Evolutionary conservation across 2,797 vertebrate species (phyloP).

Genomic region (Argyrosomus regius): DNA sequence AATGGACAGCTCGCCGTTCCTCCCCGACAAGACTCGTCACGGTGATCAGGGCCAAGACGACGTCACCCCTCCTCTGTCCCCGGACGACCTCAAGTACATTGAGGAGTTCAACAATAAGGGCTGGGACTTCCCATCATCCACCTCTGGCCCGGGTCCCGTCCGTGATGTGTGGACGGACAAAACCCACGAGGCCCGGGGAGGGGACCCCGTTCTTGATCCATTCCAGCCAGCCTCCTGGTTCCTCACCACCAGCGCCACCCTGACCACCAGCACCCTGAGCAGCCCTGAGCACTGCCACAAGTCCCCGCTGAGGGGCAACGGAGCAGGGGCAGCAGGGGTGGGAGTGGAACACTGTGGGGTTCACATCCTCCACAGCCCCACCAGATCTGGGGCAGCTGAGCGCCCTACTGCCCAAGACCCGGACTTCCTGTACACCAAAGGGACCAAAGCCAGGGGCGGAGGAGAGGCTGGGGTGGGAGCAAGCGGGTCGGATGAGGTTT

Average conservation of each 20-base stretch:
- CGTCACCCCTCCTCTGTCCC: slow-evolving; percentile 94
- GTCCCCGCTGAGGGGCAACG: slow-evolving; percentile 83
- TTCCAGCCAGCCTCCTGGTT: slow-evolving; percentile 93
- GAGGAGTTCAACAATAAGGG: slow-evolving; percentile 96
- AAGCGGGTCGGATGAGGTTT: slow-evolving; percentile 84
- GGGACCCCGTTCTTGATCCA: slow-evolving; percentile 78
- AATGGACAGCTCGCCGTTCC: slow-evolving; percentile 98
- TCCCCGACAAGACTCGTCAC: slow-evolving; percentile 92
- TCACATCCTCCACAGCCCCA: slow-evolving; percentile 91
- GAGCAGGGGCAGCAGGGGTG: slow-evolving; percentile 59
- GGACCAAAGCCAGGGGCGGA: slow-evolving; percentile 80
- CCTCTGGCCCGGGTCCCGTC: slow-evolving; percentile 52
- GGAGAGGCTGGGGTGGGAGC: slow-evolving; percentile 75
- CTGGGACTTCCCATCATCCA: slow-evolving; percentile 88
- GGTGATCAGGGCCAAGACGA: slow-evolving; percentile 88
- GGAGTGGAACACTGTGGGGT: slow-evolving; percentile 88
- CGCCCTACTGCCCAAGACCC: slow-evolving; percentile 76
- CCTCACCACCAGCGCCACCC: slow-evolving; percentile 95
- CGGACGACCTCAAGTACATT: slow-evolving; percentile 98
- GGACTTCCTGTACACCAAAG: slow-evolving; percentile 77
- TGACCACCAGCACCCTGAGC: slow-evolving; percentile 96
- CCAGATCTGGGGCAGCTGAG: slow-evolving; percentile 69
- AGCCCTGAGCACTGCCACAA: slow-evolving; percentile 94
- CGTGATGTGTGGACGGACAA: slow-evolving; percentile 77
- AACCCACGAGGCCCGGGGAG: slow-evolving; percentile 79